A percentile compares a stretch with the other conserved stretches of the same genome.
Conservation (phyloP, 2,113 vertebrate genomes). For the Vulpes vulpes region DNA sequence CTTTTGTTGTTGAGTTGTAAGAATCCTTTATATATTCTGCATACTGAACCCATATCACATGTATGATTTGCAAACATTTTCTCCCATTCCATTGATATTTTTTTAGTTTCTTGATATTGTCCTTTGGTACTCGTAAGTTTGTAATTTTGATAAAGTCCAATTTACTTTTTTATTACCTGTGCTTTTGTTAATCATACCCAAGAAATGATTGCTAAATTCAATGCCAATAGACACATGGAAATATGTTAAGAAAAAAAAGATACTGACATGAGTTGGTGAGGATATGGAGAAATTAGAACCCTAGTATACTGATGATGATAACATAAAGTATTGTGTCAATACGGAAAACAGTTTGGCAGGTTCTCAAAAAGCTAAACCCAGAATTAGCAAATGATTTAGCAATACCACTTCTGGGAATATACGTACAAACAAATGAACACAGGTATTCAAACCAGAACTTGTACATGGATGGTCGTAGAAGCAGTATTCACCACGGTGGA, state of each 20-base stretch:
- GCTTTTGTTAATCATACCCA: not conserved
- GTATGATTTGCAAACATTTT: not conserved
- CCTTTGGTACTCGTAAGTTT: not conserved
- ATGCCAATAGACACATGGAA: not conserved
- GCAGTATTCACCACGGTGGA: not conserved
- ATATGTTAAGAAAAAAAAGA: not conserved
- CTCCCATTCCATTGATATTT: not conserved
- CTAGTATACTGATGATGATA: not conserved
- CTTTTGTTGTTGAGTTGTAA: not conserved
- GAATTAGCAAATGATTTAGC: not conserved
- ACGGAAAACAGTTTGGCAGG: not conserved
- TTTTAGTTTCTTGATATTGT: not conserved
- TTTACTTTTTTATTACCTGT: not conserved
- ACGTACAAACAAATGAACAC: not conserved
- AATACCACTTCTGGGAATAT: not conserved
- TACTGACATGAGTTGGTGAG: not conserved
- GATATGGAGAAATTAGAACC: not conserved
- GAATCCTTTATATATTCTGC: not conserved
- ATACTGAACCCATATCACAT: not conserved
- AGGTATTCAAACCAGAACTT: not conserved
- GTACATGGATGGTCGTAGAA: not conserved
- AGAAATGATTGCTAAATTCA: not conserved
- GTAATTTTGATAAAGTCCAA: not conserved
- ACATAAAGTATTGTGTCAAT: not conserved
- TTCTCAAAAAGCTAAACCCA: not conserved